A percentile compares a stretch with the other conserved stretches of the same genome.
These are phyloP conservation scores for Pristis pectinata DNA, from an alignment of 2,797 vertebrate genomes.

Conservation along the genomic window DNA sequence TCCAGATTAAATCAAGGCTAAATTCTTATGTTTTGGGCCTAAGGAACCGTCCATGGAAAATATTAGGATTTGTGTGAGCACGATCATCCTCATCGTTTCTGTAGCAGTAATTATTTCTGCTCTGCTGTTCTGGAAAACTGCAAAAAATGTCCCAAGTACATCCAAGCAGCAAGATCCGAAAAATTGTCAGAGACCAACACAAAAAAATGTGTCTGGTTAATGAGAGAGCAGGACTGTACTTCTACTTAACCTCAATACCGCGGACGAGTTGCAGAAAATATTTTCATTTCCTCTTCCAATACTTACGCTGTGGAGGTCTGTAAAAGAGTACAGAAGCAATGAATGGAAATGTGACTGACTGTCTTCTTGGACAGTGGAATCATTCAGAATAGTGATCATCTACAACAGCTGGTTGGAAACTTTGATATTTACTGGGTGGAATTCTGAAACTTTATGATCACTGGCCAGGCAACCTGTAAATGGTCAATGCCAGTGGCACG, in stretches of 20 bases:
- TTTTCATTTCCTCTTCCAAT: conserved; percentile 48
- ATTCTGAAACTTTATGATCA: background rate
- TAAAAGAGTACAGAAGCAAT: conserved; percentile 84
- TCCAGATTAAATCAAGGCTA: conserved; percentile 81
- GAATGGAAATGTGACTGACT: conserved; percentile 41
- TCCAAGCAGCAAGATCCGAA: conserved; percentile 74
- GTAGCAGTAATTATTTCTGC: conserved; percentile 78
- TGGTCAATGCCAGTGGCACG: background rate
- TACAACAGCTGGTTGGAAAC: background rate
- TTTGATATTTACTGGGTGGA: background rate
- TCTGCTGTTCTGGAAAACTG: conserved; percentile 71
- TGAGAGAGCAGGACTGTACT: conserved; percentile 27
- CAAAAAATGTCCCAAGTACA: conserved; percentile 77
- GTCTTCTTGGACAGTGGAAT: background rate
- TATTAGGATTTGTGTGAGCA: conserved; percentile 76
- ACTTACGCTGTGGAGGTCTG: conserved; percentile 61
- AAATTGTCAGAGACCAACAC: conserved; percentile 65
- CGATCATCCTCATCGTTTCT: conserved; percentile 65
- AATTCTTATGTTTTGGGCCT: conserved; percentile 79
- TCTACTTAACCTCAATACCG: conserved; percentile 51
- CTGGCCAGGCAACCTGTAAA: background rate
- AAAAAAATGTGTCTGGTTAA: background rate
- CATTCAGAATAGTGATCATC: conserved; percentile 10
- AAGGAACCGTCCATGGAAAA: conserved; percentile 72
- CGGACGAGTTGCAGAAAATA: conserved; percentile 42